Base-by-base conservation (phyloP, 1,140 invertebrate genomes). In the Physella acuta region DNA sequence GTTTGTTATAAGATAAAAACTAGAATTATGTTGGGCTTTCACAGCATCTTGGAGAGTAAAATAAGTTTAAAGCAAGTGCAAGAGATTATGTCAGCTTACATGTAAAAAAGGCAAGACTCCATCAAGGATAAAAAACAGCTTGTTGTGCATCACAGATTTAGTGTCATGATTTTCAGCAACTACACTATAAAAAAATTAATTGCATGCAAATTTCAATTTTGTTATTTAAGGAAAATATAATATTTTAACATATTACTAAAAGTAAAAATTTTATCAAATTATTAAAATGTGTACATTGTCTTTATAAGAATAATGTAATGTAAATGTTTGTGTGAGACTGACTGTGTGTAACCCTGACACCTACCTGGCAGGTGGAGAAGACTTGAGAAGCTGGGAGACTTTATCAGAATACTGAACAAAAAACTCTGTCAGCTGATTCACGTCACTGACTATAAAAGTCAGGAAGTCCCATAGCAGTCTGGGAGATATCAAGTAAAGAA, bases 401-500 rank as follows among this genome's bases (percentile, higher is more conserved):
- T 74, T 77, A 5, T 79, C 82, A 60, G 76, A 71, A 52, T 81
- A 71, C 8, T 68, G 74, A 5, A 75, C 65, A 14, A 83, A 70
- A 44, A 70, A 77, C 24, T 83, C 79, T 24, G 79, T 76, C 52
- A 82, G 62, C 51, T 79, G 75, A 30, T 78, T 78, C 20, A 83
- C 78, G 30, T 82, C 79, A 31, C 75, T 72, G 16, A 73, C 67
- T 2, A 73, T 70, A 56, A 74, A 73, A 33, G 73, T 71, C n/a
- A 84, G 78, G 65, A 81, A 84, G 24, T 79, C 77, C 83, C 83
- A 84, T 31, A 84, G 61, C 58, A 76, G 68, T 51, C 82, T 84
- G 71, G n/a, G n/a, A n/a, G n/a, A n/a, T n/a, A n/a, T n/a, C n/a
- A n/a, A n/a, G n/a, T n/a, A n/a, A n/a, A n/a, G n/a, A n/a, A n/a